Evolutionary conservation across 2,888 invertebrate species (phyloP).

Genomic region (Antitype chi): DNA sequence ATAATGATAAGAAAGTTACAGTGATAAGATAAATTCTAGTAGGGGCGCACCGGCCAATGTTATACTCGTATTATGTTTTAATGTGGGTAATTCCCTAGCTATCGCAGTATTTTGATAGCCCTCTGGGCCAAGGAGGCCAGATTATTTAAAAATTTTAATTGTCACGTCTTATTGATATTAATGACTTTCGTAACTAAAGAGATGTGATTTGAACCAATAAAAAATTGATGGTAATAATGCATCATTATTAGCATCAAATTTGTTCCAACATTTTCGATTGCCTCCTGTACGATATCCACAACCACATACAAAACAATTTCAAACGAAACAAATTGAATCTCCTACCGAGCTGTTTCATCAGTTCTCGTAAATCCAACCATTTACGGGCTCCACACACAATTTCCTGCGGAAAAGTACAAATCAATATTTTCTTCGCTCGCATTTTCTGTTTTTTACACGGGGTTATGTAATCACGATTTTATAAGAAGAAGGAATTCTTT

Average conservation of each 20-base stretch:
- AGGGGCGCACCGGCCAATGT: background rate
- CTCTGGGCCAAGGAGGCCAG: background rate
- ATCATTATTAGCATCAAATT: too few species aligned
- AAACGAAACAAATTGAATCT: constrained; percentile 19
- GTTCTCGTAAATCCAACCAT: constrained; percentile 9
- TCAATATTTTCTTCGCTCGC: constrained; percentile 1
- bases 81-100: constrained; percentile 8
- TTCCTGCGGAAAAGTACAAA: constrained; percentile 15
- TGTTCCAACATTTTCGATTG: background rate
- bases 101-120: background rate
- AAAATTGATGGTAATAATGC: background rate
- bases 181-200: background rate
- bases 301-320: background rate
- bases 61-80: constrained; percentile 5
- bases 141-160: background rate
- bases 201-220: background rate
- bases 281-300: background rate
- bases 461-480: background rate
- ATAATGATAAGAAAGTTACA: constrained; percentile 22
- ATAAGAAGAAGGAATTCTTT: background rate
- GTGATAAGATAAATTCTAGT: constrained; percentile 30
- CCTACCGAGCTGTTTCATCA: background rate
- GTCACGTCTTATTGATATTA: background rate
- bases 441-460: background rate
- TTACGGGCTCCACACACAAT: constrained; percentile 9